Base-by-base conservation (phyloP, 2,888 invertebrate species). In the Drosophila meridiana region DNA sequence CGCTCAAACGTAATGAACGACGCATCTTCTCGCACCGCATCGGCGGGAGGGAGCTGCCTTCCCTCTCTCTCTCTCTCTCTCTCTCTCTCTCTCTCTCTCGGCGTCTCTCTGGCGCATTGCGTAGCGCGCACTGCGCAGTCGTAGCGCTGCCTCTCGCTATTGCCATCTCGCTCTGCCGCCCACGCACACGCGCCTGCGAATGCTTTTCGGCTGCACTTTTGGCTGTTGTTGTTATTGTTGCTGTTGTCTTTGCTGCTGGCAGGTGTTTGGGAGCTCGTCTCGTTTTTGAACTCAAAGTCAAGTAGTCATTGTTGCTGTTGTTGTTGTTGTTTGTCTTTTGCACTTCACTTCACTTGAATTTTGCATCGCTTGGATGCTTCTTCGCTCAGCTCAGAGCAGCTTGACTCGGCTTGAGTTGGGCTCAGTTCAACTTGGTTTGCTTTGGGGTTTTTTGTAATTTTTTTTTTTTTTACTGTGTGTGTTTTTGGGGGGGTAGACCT, bases 311-410 rank as follows among this genome's bases (percentile, higher is more conserved):
- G 87, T 82, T 85, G 69, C 50, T 76, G 64, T 78, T 78, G 76
- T 80, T 78, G 80, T 64, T 75, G 73, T 87, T 81, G 87, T 78
- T 87, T 89, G 86, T 78, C 83, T 88, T 91, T 91, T 89, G 86
- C 88, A 91, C 90, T 90, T 90, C 90, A 91, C 87, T 91, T 91
- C 87, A 91, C 83, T 88, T 87, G 77, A 86, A 83, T 84, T 91
- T 85, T 79, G 89, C 82, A 87, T 78, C 90, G 90, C 90, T 85
- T 82, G 84, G 90, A 82, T 91, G 90, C 87, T 79, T 70, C 83
- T 74, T 67, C 73, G 61, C 73, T 72, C 47, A 58, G 76, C 73
- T 59, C 47, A 57, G 55, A 47, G 56, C 48, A 20, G 67, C 43
- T 64, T 70, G 47, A 64, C 68, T 73, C 34, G 65, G 42, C 62